These are phyloP conservation scores for Chiridota heheva DNA, from an alignment of 35 echinoderm and acorn worm genomes.

Conservation along the genomic window DNA sequence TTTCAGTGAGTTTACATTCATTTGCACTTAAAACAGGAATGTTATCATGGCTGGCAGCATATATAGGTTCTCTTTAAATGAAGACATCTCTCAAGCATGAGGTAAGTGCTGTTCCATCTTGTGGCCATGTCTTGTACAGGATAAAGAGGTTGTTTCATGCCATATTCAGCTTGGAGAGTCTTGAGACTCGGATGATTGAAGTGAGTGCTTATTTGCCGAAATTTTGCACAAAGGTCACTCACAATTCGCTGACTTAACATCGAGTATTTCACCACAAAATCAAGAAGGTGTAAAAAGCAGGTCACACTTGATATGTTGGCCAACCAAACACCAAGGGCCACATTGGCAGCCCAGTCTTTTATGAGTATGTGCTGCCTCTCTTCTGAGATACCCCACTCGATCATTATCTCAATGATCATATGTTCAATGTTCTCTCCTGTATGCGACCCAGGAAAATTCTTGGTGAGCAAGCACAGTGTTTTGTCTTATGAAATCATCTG, in stretches of 20 bases:
- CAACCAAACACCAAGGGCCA: constrained; percentile 2
- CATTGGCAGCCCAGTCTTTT: background rate
- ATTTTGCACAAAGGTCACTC: constrained; percentile 16
- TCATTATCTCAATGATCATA: constrained; percentile 12
- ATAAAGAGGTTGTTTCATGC: background rate
- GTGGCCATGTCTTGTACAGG: constrained; percentile 12
- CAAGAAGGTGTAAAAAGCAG: constrained; percentile 6
- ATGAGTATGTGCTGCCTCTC: constrained; percentile 1
- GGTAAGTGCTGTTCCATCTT: constrained; percentile 20
- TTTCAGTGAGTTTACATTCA: constrained; percentile 12
- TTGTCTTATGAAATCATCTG: background rate
- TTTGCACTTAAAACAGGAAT: constrained; percentile 12
- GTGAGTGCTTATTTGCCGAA: background rate
- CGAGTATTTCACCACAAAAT: background rate
- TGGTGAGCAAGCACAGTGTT: background rate
- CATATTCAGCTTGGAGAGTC: constrained; percentile 12
- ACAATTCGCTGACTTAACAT: background rate
- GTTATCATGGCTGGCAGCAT: constrained; percentile 15
- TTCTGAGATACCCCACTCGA: constrained; percentile 5
- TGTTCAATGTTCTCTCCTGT: constrained; percentile 19
- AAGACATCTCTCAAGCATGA: constrained; percentile 7
- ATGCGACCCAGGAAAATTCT: constrained; percentile 17
- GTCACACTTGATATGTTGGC: background rate
- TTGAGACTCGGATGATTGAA: constrained; percentile 18
- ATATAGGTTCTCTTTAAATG: background rate